Conservation (phyloP, 53 echinoderm and acorn worm genomes). For the Crossaster papposus region DNA sequence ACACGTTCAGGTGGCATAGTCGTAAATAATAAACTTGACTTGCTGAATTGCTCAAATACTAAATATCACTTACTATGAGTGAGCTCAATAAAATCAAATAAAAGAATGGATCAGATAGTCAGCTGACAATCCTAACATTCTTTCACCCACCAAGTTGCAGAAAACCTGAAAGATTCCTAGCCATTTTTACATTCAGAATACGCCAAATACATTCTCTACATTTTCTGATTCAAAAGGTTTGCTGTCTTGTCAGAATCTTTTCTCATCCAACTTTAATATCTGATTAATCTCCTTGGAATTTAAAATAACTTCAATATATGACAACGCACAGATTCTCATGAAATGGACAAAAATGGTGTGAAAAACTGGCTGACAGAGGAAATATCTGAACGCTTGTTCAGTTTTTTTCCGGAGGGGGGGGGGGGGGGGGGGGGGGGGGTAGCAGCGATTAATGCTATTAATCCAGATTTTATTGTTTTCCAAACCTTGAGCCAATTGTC, state of each 20-base stretch:
- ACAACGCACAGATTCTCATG: neutral
- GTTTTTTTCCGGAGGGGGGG: too few relatives aligned
- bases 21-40: slow-evolving; percentile 14
- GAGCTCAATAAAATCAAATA: neutral
- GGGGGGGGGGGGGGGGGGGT: too few relatives aligned
- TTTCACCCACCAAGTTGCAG: neutral
- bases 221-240: too few relatives aligned
- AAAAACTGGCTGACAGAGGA: neutral
- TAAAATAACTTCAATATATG: neutral
- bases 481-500: too few relatives aligned
- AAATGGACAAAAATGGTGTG: neutral
- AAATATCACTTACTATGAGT: neutral
- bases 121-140: neutral
- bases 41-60: neutral
- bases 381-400: neutral
- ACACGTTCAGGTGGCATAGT: slow-evolving; percentile 18
- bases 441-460: neutral
- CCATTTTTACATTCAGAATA: neutral
- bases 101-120: neutral
- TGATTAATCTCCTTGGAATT: too few relatives aligned
- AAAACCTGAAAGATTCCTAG: neutral
- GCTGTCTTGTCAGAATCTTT: too few relatives aligned
- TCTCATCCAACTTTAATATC: too few relatives aligned
- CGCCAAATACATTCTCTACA: too few relatives aligned
- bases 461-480: too few relatives aligned